Base-by-base conservation (phyloP, 2,113 vertebrate genomes). In the Vidua macroura region DNA sequence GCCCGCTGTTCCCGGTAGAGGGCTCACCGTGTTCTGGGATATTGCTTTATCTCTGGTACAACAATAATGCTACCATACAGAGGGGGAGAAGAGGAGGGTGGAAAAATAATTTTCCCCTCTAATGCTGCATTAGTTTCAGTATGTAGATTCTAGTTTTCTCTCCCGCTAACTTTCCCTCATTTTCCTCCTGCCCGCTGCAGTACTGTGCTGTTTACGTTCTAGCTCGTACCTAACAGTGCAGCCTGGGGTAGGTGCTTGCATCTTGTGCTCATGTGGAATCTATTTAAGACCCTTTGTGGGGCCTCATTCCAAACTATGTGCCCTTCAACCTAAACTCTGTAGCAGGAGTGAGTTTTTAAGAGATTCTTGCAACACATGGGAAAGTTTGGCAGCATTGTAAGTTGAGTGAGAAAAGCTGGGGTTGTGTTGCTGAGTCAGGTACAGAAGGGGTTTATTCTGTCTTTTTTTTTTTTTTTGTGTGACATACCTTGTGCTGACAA, bases 241-340 rank as follows among this genome's bases (percentile, higher is more conserved):
- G 94, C 75, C 35, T 15, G 37, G 89, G 27, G 39, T 90, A 78
- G 90, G 87, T 80, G 86, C 81, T 78, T 27, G 81, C 7, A 0
- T 89, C 66, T 70, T 31, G 63, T 16, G 59, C 90, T 95, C 93
- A 92, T 95, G 91, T 94, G 94, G 93, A 96, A 95, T 93, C 96
- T 83, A 93, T 95, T 95, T 92, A 62, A 89, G 67, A 93, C 94
- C 94, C 94, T 86, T 92, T 53, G 75, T n/a, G 10, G 94, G 94
- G 94, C 96, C 94, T 94, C 95, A 85, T 95, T 96, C 95, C 93
- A 92, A 95, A 55, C 92, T 92, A 90, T 88, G 82, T 90, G 93
- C 91, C 94, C 93, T 97, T 94, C 93, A 96, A 92, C 92, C 93
- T 95, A 90, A 93, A 56, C 93, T 67, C 82, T 18, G 76, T 51